Evolutionary conservation across 2,888 invertebrate genomes (phyloP).

Genomic region (Palloptera scutellata): DNA sequence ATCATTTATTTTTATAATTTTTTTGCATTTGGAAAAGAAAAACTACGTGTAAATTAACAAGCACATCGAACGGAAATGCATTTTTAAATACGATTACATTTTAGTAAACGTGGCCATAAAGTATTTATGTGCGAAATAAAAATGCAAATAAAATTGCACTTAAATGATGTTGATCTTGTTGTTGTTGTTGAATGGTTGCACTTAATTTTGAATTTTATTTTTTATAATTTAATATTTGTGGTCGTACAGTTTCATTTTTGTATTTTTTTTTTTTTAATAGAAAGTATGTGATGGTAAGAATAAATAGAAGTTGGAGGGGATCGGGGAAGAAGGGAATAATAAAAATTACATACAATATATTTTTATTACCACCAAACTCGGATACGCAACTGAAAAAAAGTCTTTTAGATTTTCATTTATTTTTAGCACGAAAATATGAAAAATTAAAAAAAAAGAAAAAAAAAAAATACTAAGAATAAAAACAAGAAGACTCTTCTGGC

Average conservation of each 20-base stretch:
- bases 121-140: conserved; percentile 16
- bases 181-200: background rate
- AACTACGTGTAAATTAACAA: background rate
- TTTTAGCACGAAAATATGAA: conserved; percentile 1
- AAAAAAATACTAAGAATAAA: background rate
- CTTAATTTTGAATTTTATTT: background rate
- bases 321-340: background rate
- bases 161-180: background rate
- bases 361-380: background rate
- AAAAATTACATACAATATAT: background rate
- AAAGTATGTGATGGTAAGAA: background rate
- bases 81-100: conserved; percentile 2
- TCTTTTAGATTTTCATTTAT: background rate
- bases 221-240: no score
- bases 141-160: conserved; percentile 8
- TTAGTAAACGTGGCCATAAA: conserved; percentile 15
- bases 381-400: background rate
- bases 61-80: conserved; percentile 15
- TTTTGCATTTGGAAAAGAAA: no score
- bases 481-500: background rate
- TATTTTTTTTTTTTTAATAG: background rate
- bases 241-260: background rate
- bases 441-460: background rate
- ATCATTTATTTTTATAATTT: no score
- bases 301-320: background rate